Base-by-base conservation (phyloP, 1,140 invertebrate species). In the Akabosia matsudoensis region DNA sequence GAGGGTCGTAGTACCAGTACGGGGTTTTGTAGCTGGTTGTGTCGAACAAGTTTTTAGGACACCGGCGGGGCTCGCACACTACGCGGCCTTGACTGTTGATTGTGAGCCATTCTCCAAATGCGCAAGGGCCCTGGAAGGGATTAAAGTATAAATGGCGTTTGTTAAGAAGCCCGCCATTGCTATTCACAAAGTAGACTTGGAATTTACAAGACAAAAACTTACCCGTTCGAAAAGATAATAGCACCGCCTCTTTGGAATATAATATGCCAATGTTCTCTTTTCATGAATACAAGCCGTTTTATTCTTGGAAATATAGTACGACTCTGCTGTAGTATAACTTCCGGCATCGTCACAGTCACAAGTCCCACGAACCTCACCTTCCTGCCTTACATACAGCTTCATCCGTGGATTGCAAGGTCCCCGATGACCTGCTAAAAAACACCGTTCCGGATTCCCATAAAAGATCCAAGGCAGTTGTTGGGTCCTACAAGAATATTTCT, bases 391-490 rank as follows among this genome's bases (percentile, higher is more conserved):
- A 31, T 30, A 72, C 33, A 72, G 33, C 30, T 34, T 72, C 70
- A 72, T 72, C 26, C 37, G 7, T 14, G 37, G 28, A 51, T 34
- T 34, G 33, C 70, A 72, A 34, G 70, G 70, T 34, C 70, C 70
- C 22, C 37, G 70, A 72, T 45, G 37, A 28, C 70, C 70, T 2
- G 70, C 37, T 4, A 72, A 26, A 28, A 37, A 72, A 28, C 70
- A 72, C 24, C 70, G 70, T 45, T 34, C 33, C 16, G 70, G 70
- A 72, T 72, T 72, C 37, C 70, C 70, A 26, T 72, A 22, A 22
- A 30, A 45, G 24, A 72, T 51, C 70, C 70, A 72, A 13, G 70
- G 70, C 13, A 67, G 61, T 67, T 67, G 61, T 14, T 30, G 31
- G 4, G 61, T 67, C 31, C 61, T 67, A 22, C 24, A 61, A 61